Conservation (phyloP, 2,888 invertebrate genomes). For the Caenorhabditis virilis region DNA sequence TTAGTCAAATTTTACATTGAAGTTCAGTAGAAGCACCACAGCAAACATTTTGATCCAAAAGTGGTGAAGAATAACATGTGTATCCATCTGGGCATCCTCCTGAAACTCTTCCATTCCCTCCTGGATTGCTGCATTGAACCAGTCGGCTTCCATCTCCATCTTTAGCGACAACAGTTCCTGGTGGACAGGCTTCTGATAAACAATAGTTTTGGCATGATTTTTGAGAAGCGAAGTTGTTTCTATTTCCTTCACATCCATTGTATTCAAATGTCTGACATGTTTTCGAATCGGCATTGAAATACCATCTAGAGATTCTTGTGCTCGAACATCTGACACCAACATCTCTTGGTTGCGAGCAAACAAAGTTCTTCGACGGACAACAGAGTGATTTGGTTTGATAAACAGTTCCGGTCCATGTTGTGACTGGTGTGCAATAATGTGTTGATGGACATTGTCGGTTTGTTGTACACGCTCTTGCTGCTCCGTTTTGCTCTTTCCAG, state of each 20-base stretch:
- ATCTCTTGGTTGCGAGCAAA: conserved; percentile 65
- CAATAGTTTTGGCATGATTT: conserved; percentile 68
- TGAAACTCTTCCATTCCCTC: conserved; percentile 54
- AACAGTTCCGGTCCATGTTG: conserved; percentile 63
- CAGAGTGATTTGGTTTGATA: conserved; percentile 67
- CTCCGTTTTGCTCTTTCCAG: conserved; percentile 67
- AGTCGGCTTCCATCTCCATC: conserved; percentile 61
- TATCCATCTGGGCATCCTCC: conserved; percentile 68
- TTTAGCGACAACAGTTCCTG: conserved; percentile 65
- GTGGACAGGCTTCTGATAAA: conserved; percentile 66
- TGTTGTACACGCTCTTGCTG: conserved; percentile 61
- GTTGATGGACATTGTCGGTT: conserved; percentile 67
- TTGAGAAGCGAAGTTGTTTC: conserved; percentile 67
- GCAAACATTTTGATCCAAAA: conserved; percentile 68
- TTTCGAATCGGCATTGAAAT: conserved; percentile 66
- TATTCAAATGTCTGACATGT: conserved; percentile 66
- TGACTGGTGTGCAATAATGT: conserved; percentile 68
- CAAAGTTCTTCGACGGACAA: conserved; percentile 67
- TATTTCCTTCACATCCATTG: conserved; percentile 68
- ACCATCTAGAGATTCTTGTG: conserved; percentile 63
- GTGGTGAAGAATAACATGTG: conserved; percentile 62
- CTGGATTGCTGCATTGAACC: conserved; percentile 63
- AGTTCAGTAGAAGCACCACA: conserved; percentile 66
- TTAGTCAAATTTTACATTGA: conserved; percentile 50
- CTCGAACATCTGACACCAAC: conserved; percentile 59